A percentile compares a stretch with the other conserved stretches of the same genome.
Evolutionary conservation across 2,888 invertebrate species (phyloP).

Genomic region (Plebejus anna): DNA sequence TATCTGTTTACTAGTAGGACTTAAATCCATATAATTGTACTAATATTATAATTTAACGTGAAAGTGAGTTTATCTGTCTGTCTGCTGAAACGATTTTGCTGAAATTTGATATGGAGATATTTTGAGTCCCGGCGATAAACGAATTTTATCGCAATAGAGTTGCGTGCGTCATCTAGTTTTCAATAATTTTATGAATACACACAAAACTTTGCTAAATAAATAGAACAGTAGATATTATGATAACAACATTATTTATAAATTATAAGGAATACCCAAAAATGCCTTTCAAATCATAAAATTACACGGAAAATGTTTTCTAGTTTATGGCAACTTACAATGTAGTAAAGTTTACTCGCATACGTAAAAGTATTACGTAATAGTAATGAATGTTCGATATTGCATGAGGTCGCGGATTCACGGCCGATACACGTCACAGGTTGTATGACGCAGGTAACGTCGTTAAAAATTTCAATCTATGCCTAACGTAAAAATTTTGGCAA

Average conservation of each 20-base stretch:
- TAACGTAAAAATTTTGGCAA: background rate
- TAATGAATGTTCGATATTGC: background rate
- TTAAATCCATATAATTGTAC: too few relatives aligned
- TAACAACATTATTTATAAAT: too few relatives aligned
- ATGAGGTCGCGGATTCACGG: slow-evolving; percentile 14
- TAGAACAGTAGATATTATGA: too few relatives aligned
- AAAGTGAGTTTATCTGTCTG: too few relatives aligned
- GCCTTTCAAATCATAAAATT: background rate
- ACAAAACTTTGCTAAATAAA: too few relatives aligned
- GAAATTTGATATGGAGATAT: too few relatives aligned
- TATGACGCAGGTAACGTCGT: background rate
- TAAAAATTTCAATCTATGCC: background rate
- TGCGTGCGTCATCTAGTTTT: too few relatives aligned
- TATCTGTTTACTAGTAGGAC: too few relatives aligned
- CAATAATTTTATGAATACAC: too few relatives aligned
- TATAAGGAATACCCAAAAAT: background rate
- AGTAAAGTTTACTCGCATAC: background rate
- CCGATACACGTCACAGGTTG: background rate
- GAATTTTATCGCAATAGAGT: too few relatives aligned
- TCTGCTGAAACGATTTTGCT: too few relatives aligned
- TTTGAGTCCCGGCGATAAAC: too few relatives aligned
- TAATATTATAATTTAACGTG: background rate
- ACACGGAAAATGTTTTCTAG: background rate
- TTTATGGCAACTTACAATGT: background rate
- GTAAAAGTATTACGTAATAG: background rate